A percentile compares a stretch with the other conserved stretches of the same genome.
Conservation (phyloP, 2,113 vertebrate species). For the Protobothrops flavoviridis region DNA sequence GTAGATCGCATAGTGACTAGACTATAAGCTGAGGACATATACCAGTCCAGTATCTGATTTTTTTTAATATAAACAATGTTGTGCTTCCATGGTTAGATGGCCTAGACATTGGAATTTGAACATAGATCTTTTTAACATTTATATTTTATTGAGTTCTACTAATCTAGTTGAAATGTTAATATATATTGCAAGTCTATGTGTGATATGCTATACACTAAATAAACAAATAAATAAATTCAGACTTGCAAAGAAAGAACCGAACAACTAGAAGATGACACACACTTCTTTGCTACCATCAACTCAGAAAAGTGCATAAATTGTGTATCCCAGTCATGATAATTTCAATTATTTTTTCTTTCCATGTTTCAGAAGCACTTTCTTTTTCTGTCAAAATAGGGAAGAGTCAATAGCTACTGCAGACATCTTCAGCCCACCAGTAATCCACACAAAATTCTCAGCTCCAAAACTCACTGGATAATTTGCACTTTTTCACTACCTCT, state of each 20-base stretch:
- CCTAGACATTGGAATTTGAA: too few species aligned
- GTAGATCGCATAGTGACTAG: too few species aligned
- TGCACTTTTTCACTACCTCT: neutral
- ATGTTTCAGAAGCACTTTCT: neutral
- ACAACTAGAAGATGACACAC: neutral
- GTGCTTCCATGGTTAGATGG: too few species aligned
- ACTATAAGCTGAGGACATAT: too few species aligned
- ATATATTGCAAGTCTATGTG: too few species aligned
- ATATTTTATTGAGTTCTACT: too few species aligned
- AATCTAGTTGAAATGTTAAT: too few species aligned
- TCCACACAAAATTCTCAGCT: neutral
- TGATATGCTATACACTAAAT: too few species aligned
- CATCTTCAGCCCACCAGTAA: neutral
- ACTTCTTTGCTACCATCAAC: neutral
- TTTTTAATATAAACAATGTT: too few species aligned
- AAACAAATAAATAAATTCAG: too few species aligned
- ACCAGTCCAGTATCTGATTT: too few species aligned
- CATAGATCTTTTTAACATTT: too few species aligned
- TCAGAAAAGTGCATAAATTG: neutral
- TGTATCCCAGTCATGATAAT: neutral
- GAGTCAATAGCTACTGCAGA: neutral
- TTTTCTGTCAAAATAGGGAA: neutral
- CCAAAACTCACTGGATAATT: neutral
- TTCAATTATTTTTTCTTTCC: neutral
- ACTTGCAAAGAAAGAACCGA: neutral